These are phyloP conservation scores for Thinocorus orbignyianus DNA, from an alignment of 2,113 vertebrate genomes.

Conservation along the genomic window DNA sequence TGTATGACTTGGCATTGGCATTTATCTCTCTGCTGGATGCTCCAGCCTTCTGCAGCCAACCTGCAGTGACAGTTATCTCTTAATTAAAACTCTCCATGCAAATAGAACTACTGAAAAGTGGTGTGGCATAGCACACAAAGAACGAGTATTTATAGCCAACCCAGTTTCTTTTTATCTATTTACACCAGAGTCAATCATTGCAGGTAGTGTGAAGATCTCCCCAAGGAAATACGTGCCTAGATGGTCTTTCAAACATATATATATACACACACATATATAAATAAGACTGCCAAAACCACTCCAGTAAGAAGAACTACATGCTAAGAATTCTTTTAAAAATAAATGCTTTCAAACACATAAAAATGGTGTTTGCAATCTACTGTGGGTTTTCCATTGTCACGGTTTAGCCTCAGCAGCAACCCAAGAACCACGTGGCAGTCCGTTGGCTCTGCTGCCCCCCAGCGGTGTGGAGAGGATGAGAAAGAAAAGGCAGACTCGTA, in stretches of 20 bases:
- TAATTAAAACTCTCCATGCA: constrained; percentile 83
- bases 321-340: neutral
- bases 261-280: neutral
- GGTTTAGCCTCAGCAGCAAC: too few relatives aligned
- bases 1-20: constrained; percentile 68
- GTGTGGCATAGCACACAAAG: constrained; percentile 37
- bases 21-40: constrained; percentile 78
- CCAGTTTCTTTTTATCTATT: constrained; percentile 52
- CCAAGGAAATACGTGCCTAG: constrained; percentile 21
- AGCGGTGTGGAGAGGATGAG: too few relatives aligned
- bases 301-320: neutral
- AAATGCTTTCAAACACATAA: constrained; percentile 16
- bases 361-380: neutral
- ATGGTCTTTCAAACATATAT: neutral
- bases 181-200: neutral
- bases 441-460: too few relatives aligned
- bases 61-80: constrained; percentile 81
- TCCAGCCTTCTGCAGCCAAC: constrained; percentile 75
- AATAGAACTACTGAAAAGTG: constrained; percentile 61
- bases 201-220: constrained; percentile 26
- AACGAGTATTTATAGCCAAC: constrained; percentile 58
- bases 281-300: neutral
- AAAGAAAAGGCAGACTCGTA: too few relatives aligned
- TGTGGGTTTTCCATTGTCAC: neutral
- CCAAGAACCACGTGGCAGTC: too few relatives aligned